Conservation (phyloP, 1,140 invertebrate genomes). For the Ostrea edulis region DNA sequence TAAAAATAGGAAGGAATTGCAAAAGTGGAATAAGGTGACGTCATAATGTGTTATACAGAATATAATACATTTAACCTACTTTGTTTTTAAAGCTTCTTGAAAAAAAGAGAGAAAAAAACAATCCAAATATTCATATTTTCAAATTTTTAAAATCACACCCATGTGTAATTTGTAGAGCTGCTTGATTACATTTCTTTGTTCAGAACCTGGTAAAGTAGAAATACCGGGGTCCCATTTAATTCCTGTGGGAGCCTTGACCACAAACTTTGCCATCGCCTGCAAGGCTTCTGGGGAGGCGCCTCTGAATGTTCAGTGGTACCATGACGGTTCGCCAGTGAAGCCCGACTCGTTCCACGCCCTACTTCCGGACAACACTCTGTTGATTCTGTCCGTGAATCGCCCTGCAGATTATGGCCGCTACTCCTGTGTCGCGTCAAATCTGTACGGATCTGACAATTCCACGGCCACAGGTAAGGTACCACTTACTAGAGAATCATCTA, state of each 20-base stretch:
- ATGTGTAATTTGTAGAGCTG: neutral
- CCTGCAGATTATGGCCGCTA: conserved; percentile 51
- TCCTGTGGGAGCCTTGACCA: neutral
- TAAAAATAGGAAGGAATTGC: neutral
- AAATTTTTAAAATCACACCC: too few species aligned
- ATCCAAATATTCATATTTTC: too few species aligned
- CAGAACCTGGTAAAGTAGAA: conserved; percentile 43
- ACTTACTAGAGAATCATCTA: too few species aligned
- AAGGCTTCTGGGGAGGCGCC: conserved; percentile 46
- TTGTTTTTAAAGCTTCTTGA: too few species aligned
- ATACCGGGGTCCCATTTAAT: conserved; percentile 32
- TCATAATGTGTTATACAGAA: too few species aligned
- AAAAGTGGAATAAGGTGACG: too few species aligned
- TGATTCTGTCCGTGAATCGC: conserved; percentile 19
- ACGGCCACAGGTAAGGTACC: conserved; percentile 46
- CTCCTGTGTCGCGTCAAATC: conserved; percentile 46
- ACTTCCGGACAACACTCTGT: conserved; percentile 48
- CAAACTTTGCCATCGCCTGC: conserved; percentile 49
- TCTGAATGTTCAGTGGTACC: conserved; percentile 52
- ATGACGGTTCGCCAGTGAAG: conserved; percentile 41
- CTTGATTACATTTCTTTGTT: neutral
- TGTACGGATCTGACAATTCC: conserved; percentile 47
- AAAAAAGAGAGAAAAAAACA: too few species aligned
- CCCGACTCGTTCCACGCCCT: conserved; percentile 43
- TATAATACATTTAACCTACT: too few species aligned